These are phyloP conservation scores for Drosophila kurseongensis DNA, from an alignment of 1,140 invertebrate genomes.

Conservation along the genomic window DNA sequence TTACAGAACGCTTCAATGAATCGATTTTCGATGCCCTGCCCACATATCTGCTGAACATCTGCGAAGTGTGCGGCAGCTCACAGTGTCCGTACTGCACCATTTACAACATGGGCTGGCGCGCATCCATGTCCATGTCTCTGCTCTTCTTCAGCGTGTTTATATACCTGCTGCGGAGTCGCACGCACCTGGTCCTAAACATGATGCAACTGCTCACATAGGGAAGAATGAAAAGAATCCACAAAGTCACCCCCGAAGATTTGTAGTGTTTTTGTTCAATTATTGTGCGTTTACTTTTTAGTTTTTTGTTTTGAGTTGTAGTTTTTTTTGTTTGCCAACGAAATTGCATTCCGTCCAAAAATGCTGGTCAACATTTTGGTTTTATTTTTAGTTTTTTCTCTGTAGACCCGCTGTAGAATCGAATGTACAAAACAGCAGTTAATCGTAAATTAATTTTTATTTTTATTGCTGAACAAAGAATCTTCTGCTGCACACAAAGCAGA, in stretches of 20 bases:
- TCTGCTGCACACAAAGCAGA: conserved; percentile 36
- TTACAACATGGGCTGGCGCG: conserved; percentile 89
- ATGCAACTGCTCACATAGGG: conserved; percentile 70
- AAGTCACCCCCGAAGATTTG: conserved; percentile 10
- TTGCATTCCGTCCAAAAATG: conserved; percentile 77
- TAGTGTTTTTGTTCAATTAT: conserved; percentile 44
- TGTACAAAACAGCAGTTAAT: conserved; percentile 63
- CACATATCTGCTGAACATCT: conserved; percentile 96
- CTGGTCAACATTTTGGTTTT: conserved; percentile 49
- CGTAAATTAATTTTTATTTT: conserved; percentile 28
- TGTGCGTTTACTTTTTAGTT: conserved; percentile 38
- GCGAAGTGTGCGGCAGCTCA: conserved; percentile 98
- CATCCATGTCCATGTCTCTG: conserved; percentile 75
- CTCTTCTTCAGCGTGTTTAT: conserved; percentile 80
- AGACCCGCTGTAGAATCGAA: conserved; percentile 39
- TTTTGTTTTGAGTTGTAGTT: conserved; percentile 46
- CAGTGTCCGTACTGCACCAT: conserved; percentile 98
- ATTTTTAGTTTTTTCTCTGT: conserved; percentile 32
- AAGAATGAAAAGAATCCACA: conserved; percentile 17
- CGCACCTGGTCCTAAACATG: conserved; percentile 71
- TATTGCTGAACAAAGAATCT: conserved; percentile 39
- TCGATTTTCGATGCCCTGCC: conserved; percentile 95
- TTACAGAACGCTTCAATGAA: conserved; percentile 97
- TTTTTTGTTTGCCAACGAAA: conserved; percentile 55
- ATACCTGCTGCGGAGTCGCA: conserved; percentile 78